Evolutionary conservation across 2,888 invertebrate genomes (phyloP), one percentile per base, ranked within the genome.

Genomic region (Cancer borealis): DNA sequence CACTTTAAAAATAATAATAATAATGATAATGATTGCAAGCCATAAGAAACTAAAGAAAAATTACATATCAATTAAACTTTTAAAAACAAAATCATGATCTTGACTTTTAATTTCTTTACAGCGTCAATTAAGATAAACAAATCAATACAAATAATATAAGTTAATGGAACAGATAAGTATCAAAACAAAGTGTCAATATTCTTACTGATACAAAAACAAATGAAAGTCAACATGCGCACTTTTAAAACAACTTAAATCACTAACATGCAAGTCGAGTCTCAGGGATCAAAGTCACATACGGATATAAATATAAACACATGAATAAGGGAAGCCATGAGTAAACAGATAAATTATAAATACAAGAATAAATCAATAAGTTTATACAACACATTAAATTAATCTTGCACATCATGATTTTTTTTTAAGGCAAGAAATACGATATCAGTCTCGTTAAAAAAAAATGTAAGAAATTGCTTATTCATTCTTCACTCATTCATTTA

Each of bases 191-290:
- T 60, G 60, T 60, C n/a, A 84, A 39, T 3, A 79, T 2, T 12
- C 3, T 30, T 14, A 3, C 3, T 39, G 84, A 84, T 39, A 12
- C 39, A 84, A 14, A 14, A 30, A 39, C 84, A 84, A 39, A 39
- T 1, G 39, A 84, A 14, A 84, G 39, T 84, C 84, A 8, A 39
- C 84, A 84, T 84, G 84, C 84, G 14, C 39, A 84, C 39, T 21
- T 79, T 6, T 30, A 84, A 10, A 84, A 84, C 3, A 30, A 84
- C 84, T 84, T 39, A 84, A 14, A 6, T 39, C 10, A 21, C 84
- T 84, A 84, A 14, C 84, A 84, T 84, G 84, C 84, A 39, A 17
- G 84, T 84, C 84, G 17, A 84, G 84, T 84, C 39, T 30, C 39
- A 39, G 84, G 84, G 4, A 60, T 17, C 21, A 39, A 39, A 3